These are phyloP conservation scores for Ameiurus melas DNA, from an alignment of 2,113 vertebrate species.

Conservation along the genomic window DNA sequence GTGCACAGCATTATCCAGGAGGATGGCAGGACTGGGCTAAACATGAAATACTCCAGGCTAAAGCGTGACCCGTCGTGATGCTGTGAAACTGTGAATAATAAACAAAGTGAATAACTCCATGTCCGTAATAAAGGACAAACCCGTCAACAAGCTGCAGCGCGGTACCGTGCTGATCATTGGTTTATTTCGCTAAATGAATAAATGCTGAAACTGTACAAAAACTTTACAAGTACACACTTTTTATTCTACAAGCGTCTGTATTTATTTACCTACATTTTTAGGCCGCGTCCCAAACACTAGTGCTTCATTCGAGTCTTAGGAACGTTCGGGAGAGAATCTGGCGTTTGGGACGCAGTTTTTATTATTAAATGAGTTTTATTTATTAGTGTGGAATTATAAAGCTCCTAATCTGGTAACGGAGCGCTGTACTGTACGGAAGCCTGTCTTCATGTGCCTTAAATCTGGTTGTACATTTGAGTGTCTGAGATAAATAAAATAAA, in stretches of 20 bases:
- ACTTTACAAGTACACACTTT: no score
- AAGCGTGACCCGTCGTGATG: conserved; percentile 45
- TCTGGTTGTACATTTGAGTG: background rate
- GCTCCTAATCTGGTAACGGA: background rate
- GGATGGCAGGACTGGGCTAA: conserved; percentile 90
- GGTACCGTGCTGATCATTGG: background rate
- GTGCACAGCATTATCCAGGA: conserved; percentile 82
- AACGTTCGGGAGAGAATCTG: background rate
- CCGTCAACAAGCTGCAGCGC: background rate
- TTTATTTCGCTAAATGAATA: background rate
- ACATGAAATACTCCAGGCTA: conserved; percentile 72
- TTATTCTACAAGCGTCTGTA: background rate
- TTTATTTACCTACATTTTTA: background rate
- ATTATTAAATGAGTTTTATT: background rate
- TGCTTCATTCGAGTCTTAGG: background rate
- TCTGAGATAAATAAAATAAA: background rate
- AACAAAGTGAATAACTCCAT: background rate
- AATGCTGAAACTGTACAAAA: background rate
- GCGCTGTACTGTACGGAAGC: background rate
- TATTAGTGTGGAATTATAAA: background rate
- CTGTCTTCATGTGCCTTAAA: background rate
- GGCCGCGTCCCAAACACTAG: no score
- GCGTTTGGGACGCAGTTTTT: background rate
- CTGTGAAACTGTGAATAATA: background rate
- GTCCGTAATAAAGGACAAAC: background rate